Percentiles rank a stretch among this genome's conserved stretches.
These are phyloP conservation scores for Willowsia nigromaculata DNA, from an alignment of 2,888 invertebrate genomes.

Conservation along the genomic window DNA sequence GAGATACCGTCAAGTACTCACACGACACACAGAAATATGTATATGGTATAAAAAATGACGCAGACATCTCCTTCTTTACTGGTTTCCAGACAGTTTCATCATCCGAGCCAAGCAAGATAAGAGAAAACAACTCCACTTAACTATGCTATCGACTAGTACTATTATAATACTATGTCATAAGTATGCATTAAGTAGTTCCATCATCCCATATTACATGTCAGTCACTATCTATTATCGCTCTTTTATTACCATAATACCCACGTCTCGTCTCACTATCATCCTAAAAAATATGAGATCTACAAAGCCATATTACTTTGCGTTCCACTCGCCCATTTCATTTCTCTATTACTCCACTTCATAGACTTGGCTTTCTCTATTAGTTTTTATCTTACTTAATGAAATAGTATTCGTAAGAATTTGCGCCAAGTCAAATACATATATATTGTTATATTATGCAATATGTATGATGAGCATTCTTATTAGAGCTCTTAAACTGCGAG, in stretches of 20 bases:
- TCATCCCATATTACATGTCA: constrained; percentile 70
- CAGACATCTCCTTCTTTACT: constrained; percentile 43
- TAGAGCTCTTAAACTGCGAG: not conserved
- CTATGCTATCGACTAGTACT: constrained; percentile 15
- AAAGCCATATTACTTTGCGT: constrained; percentile 5
- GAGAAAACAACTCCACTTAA: not conserved
- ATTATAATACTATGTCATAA: constrained; percentile 62
- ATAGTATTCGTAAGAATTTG: not conserved
- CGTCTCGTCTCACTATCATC: constrained; percentile 67
- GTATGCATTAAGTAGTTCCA: constrained; percentile 70
- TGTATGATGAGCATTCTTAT: not conserved
- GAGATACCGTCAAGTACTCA: no score
- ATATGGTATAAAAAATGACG: constrained; percentile 26
- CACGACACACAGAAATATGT: no score
- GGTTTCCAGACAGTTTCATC: constrained; percentile 57
- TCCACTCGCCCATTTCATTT: not conserved
- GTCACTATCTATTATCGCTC: constrained; percentile 75
- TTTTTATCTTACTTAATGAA: not conserved
- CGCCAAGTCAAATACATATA: not conserved
- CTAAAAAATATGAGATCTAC: constrained; percentile 52
- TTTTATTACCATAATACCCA: constrained; percentile 73
- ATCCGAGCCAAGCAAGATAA: constrained; percentile 10
- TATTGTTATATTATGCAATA: not conserved
- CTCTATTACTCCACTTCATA: not conserved
- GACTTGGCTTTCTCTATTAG: not conserved